A percentile compares a stretch with the other conserved stretches of the same genome.
Evolutionary conservation across 2,113 vertebrate species (phyloP).

Genomic region (Dasyprocta punctata): DNA sequence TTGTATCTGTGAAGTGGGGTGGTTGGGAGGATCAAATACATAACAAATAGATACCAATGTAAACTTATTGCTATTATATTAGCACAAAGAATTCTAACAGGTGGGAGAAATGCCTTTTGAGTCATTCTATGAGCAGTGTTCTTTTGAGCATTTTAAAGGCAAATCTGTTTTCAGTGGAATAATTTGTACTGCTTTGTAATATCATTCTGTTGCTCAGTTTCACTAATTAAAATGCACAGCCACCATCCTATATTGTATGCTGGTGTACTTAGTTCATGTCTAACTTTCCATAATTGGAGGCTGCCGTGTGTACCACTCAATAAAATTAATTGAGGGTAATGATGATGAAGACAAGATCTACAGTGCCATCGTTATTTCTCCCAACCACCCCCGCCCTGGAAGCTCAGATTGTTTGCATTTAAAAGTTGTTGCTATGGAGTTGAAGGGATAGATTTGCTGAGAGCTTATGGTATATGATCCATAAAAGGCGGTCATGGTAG

Average conservation of each 20-base stretch:
- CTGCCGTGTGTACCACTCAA: constrained; percentile 61
- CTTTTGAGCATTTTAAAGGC: constrained; percentile 71
- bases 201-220: constrained; percentile 57
- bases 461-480: constrained; percentile 68
- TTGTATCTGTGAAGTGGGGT: neutral
- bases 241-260: constrained; percentile 27
- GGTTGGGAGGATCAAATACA: neutral
- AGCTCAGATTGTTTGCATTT: constrained; percentile 66
- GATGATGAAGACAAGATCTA: constrained; percentile 75
- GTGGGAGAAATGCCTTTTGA: constrained; percentile 39
- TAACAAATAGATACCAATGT: neutral
- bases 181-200: constrained; percentile 61
- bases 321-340: constrained; percentile 79
- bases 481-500: constrained; percentile 71
- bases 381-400: constrained; percentile 46
- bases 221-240: constrained; percentile 70
- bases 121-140: constrained; percentile 49
- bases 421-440: constrained; percentile 74
- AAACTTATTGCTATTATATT: neutral
- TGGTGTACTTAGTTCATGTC: constrained; percentile 65
- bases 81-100: neutral
- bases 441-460: constrained; percentile 62
- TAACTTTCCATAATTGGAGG: constrained; percentile 73
- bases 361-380: constrained; percentile 67
- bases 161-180: constrained; percentile 65